A percentile compares a stretch with the other conserved stretches of the same genome.
Conservation (phyloP, 1,140 invertebrate genomes). For the Micrasema longulum region DNA sequence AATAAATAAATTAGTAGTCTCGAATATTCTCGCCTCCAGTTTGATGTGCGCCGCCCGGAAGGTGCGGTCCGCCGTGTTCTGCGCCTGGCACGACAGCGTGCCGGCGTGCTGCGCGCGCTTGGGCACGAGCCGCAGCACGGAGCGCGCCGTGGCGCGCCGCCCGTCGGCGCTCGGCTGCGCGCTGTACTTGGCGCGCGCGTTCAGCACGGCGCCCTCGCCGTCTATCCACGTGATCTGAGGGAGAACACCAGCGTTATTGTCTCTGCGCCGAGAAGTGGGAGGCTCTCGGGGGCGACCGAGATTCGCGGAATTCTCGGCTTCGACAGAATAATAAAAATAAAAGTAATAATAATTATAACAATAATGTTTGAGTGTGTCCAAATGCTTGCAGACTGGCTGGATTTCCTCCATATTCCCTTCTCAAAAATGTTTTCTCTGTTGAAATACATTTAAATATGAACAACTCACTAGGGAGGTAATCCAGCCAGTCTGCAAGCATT, state of each 20-base stretch:
- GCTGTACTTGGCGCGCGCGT: constrained; percentile 79
- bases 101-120: constrained; percentile 90
- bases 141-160: constrained; percentile 84
- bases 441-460: no score
- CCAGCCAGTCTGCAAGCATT: no score
- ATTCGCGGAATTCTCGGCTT: background rate
- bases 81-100: constrained; percentile 90
- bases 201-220: constrained; percentile 84
- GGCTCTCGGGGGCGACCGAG: background rate
- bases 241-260: background rate
- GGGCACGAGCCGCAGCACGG: constrained; percentile 86
- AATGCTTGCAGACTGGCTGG: no score
- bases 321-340: no score
- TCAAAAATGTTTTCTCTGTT: no score
- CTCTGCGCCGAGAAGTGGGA: background rate
- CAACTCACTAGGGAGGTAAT: no score
- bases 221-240: constrained; percentile 91
- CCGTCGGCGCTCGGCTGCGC: constrained; percentile 82
- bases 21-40: constrained; percentile 73
- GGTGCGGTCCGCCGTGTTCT: constrained; percentile 85
- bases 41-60: constrained; percentile 83
- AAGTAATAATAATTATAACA: no score
- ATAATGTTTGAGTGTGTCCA: no score
- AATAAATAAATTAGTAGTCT: background rate
- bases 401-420: no score